A percentile compares a stretch with the other conserved stretches of the same genome.
phyloP scores from a whole-genome alignment of 2,797 vertebrate species.

The Capromys pilorides region DNA sequence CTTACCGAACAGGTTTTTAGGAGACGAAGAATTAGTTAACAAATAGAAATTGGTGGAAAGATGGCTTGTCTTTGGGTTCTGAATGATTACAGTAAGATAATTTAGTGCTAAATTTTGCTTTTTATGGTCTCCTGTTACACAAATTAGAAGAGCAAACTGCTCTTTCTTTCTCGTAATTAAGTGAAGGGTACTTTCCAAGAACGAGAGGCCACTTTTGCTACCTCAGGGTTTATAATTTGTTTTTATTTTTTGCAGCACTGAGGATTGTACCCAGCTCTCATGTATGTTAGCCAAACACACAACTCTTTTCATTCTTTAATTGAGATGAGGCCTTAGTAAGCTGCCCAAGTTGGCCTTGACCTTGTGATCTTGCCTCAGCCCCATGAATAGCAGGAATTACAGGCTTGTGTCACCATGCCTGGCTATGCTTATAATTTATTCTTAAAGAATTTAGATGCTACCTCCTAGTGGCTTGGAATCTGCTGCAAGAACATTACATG shows the following conservation, averaged over 20 bases:
- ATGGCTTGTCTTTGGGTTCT: background rate
- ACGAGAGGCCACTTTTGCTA: background rate
- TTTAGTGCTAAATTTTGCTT: background rate
- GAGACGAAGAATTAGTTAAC: background rate
- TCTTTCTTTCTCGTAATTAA: background rate
- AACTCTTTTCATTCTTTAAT: background rate
- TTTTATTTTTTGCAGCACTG: background rate
- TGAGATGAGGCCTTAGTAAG: background rate
- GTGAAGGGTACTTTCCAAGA: background rate
- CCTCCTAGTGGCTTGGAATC: background rate
- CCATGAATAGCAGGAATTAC: background rate
- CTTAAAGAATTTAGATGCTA: background rate
- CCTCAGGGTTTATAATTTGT: background rate
- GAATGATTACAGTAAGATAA: background rate
- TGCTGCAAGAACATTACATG: conserved; percentile 8
- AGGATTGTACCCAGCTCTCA: background rate
- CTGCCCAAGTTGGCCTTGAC: background rate
- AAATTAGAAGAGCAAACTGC: background rate
- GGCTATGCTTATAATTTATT: conserved; percentile 4
- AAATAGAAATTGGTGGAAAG: background rate
- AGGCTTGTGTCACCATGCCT: background rate
- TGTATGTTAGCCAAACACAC: background rate
- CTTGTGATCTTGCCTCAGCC: background rate
- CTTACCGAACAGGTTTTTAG: background rate
- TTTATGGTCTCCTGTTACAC: background rate